A percentile compares a stretch with the other conserved stretches of the same genome.
These are phyloP conservation scores for Diorhabda sublineata DNA, from an alignment of 1,140 invertebrate species.

Conservation along the genomic window DNA sequence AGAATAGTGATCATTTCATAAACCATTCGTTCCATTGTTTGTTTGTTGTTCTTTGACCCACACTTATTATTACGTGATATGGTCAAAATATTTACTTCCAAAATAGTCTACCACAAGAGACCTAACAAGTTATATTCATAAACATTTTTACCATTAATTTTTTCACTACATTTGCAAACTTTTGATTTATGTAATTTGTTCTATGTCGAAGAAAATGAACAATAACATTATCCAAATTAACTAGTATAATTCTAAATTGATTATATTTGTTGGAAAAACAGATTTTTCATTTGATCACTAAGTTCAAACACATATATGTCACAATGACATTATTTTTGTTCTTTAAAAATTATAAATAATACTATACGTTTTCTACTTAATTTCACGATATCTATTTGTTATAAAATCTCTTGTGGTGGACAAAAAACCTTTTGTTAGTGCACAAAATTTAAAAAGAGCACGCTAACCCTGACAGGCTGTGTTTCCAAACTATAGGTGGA, in stretches of 20 bases:
- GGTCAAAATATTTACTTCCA: constrained; percentile 36
- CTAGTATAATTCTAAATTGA: no score
- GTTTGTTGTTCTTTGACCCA: constrained; percentile 37
- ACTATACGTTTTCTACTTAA: no score
- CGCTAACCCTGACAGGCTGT: constrained; percentile 45
- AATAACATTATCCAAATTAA: no score
- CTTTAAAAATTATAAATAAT: no score
- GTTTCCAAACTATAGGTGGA: constrained; percentile 51
- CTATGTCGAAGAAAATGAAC: no score
- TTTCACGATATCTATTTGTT: background rate
- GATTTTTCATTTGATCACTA: no score
- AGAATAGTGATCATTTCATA: constrained; percentile 20
- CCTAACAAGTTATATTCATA: background rate
- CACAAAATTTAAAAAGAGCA: constrained; percentile 28
- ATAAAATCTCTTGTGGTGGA: constrained; percentile 30
- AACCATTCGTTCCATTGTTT: constrained; percentile 31
- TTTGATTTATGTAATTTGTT: no score
- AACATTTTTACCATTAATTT: background rate
- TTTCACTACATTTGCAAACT: background rate
- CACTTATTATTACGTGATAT: constrained; percentile 38
- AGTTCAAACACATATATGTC: no score
- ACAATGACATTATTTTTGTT: no score
- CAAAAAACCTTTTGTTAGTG: constrained; percentile 30
- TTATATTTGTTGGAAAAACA: no score
- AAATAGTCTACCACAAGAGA: constrained; percentile 27